Evolutionary conservation across 1,140 invertebrate species (phyloP).

Genomic region (Drosophila yakuba): DNA sequence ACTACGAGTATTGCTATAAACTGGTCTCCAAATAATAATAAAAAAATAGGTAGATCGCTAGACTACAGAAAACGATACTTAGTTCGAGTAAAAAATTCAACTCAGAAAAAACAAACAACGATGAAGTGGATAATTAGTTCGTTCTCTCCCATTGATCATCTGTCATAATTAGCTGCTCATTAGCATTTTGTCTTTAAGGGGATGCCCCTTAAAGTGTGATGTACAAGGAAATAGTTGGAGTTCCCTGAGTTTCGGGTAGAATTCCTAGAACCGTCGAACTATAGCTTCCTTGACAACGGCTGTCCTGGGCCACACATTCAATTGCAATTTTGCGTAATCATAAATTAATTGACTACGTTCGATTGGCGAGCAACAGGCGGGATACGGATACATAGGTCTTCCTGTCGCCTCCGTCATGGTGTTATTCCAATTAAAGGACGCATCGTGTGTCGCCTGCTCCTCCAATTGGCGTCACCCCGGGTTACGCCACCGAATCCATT

Average conservation of each 20-base stretch:
- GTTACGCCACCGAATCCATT: constrained; percentile 34
- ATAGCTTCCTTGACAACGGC: not conserved
- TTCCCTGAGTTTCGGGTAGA: not conserved
- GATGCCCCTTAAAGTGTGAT: not conserved
- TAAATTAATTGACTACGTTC: constrained; percentile 76
- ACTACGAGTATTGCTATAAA: too few relatives aligned
- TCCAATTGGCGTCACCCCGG: constrained; percentile 20
- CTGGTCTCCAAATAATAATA: too few relatives aligned
- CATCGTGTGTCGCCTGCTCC: constrained; percentile 42
- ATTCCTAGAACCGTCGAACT: not conserved
- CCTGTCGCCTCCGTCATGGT: constrained; percentile 6
- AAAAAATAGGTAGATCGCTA: too few relatives aligned
- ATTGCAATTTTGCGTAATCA: constrained; percentile 60
- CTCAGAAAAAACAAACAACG: too few relatives aligned
- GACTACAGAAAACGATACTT: too few relatives aligned
- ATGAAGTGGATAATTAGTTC: not conserved
- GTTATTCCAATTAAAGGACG: constrained; percentile 35
- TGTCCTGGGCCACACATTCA: constrained; percentile 20
- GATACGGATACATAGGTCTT: constrained; percentile 11
- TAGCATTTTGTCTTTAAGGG: not conserved
- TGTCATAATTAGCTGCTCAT: not conserved
- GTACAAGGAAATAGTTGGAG: not conserved
- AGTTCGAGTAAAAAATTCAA: too few relatives aligned
- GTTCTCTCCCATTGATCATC: not conserved
- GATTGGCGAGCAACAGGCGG: constrained; percentile 49